Conservation (phyloP, 2,797 vertebrate genomes). For the Pampus argenteus region DNA sequence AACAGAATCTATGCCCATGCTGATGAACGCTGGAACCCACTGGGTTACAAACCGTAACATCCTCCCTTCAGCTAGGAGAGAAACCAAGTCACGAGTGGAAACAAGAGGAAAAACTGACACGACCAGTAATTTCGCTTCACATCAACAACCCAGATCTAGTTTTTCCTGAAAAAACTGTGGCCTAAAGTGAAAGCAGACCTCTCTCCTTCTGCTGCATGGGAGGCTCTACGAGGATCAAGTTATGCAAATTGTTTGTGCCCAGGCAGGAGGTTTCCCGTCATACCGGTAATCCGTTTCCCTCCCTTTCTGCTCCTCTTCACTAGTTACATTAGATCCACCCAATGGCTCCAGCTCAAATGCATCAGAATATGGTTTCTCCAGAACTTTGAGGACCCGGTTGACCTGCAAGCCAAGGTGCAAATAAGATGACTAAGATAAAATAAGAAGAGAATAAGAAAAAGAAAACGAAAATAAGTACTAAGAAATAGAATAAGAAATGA, state of each 20-base stretch:
- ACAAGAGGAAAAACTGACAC: neutral
- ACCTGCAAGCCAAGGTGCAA: constrained; percentile 77
- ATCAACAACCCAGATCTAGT: neutral
- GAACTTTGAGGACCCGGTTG: constrained; percentile 82
- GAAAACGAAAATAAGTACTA: neutral
- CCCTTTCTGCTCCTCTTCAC: too few relatives aligned
- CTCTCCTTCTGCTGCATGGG: constrained; percentile 30
- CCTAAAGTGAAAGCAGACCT: constrained; percentile 10
- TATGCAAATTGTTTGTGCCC: constrained; percentile 87
- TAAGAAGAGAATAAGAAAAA: neutral
- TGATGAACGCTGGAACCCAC: constrained; percentile 48
- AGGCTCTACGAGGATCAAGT: constrained; percentile 91
- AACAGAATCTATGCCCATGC: constrained; percentile 2
- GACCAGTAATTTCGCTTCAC: too few relatives aligned
- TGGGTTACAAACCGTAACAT: neutral
- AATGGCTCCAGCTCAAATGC: constrained; percentile 33
- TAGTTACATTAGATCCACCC: neutral
- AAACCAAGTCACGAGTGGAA: constrained; percentile 19
- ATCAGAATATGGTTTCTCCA: constrained; percentile 85
- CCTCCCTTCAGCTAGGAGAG: constrained; percentile 29
- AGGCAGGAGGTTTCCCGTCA: constrained; percentile 87
- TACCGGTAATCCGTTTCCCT: too few relatives aligned
- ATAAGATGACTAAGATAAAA: neutral
- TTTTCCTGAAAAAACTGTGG: neutral
- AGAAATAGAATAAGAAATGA: neutral